Evolutionary conservation across 23 tunicate genomes (phyloP).

Genomic region (Pegea sp.): DNA sequence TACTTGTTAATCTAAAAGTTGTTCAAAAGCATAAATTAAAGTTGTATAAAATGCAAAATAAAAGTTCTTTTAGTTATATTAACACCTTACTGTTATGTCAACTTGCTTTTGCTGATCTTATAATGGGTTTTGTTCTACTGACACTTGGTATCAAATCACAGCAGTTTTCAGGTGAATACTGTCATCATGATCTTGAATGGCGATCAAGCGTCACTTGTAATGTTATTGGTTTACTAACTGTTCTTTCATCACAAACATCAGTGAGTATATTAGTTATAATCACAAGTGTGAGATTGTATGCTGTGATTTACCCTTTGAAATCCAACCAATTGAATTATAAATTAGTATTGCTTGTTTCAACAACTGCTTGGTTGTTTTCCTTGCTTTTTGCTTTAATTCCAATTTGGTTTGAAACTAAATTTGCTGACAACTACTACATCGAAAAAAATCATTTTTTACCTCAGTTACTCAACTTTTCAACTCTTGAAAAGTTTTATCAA

Average conservation of each 20-base stretch:
- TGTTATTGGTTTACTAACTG: constrained; percentile 14
- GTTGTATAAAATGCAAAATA: background rate
- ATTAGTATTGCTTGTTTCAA: background rate
- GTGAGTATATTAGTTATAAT: constrained; percentile 19
- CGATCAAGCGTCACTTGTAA: constrained; percentile 15
- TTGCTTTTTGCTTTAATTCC: constrained; percentile 9
- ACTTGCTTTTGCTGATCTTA: constrained; percentile 22
- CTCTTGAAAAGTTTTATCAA: background rate
- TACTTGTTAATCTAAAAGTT: constrained; percentile 5
- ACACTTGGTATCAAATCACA: constrained; percentile 10
- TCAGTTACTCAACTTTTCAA: too few relatives aligned
- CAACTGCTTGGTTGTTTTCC: constrained; percentile 7
- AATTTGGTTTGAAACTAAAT: too few relatives aligned
- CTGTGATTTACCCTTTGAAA: constrained; percentile 7
- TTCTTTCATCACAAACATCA: constrained; percentile 22
- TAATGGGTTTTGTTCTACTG: constrained; percentile 28
- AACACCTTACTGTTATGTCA: constrained; percentile 11
- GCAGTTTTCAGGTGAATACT: constrained; percentile 17
- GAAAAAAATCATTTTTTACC: background rate
- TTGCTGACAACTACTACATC: too few relatives aligned
- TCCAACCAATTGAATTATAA: constrained; percentile 1
- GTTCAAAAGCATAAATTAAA: background rate
- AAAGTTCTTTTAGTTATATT: background rate
- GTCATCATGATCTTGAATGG: constrained; percentile 12
- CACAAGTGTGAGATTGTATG: constrained; percentile 7